These are phyloP conservation scores for Perca flavescens DNA, from an alignment of 2,113 vertebrate species.

Conservation along the genomic window DNA sequence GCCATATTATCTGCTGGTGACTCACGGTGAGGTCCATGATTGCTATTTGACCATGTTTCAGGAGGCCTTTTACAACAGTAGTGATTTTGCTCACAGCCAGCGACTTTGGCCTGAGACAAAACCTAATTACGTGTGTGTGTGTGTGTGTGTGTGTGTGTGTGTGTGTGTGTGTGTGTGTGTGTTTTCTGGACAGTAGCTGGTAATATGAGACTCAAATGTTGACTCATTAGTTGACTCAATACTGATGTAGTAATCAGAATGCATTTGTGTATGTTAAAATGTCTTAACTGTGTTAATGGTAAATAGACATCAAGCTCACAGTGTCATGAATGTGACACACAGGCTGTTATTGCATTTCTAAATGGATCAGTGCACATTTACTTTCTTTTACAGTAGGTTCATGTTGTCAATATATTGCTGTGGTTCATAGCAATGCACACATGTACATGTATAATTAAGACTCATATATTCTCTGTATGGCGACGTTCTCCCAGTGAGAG, in stretches of 20 bases:
- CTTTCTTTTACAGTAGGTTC: background rate
- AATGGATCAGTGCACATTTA: background rate
- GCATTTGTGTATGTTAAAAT: background rate
- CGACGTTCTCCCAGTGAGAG: background rate
- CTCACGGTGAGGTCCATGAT: constrained; percentile 48
- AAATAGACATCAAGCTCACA: background rate
- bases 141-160: background rate
- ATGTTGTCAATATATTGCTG: background rate
- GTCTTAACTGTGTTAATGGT: background rate
- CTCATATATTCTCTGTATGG: background rate
- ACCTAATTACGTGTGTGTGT: background rate
- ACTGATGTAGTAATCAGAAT: background rate
- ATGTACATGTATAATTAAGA: background rate
- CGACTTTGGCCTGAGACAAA: background rate
- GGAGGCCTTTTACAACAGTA: constrained; percentile 32
- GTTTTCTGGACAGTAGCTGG: background rate
- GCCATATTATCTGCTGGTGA: constrained; percentile 48
- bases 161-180: background rate
- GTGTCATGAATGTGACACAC: background rate
- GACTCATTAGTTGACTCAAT: background rate
- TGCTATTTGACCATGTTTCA: constrained; percentile 48
- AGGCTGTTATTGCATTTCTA: background rate
- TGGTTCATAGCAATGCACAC: background rate
- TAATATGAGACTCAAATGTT: background rate
- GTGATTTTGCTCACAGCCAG: constrained; percentile 26